phyloP scores from a whole-genome alignment of 2,888 invertebrate species.

The Gymnosoma rotundatum region DNA sequence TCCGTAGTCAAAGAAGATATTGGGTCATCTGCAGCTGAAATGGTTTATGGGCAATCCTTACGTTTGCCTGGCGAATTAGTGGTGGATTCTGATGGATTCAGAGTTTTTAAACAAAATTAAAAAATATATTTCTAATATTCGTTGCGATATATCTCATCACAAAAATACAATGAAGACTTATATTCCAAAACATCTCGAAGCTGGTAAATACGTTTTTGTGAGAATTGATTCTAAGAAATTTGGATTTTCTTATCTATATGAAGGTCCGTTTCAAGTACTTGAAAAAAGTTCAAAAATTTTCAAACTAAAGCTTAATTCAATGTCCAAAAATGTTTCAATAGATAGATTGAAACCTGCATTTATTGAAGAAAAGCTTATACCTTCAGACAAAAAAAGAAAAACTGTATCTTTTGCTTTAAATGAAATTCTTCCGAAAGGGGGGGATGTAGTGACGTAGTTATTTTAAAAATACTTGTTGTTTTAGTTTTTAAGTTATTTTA shows the following conservation, averaged over 20 bases:
- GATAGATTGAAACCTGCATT: conserved; percentile 3
- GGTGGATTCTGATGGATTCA: background rate
- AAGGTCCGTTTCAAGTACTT: background rate
- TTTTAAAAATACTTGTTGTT: background rate
- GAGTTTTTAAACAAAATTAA: background rate
- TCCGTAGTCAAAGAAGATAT: background rate
- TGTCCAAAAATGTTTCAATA: background rate
- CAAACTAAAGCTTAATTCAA: background rate
- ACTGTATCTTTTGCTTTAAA: background rate
- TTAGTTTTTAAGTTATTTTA: too few species aligned
- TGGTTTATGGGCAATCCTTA: background rate
- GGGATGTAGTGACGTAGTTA: background rate
- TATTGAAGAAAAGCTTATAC: background rate
- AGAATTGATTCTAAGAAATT: conserved; percentile 2
- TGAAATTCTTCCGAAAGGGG: too few species aligned
- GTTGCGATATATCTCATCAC: conserved; percentile 1
- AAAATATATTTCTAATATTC: conserved; percentile 3
- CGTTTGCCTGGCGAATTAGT: background rate
- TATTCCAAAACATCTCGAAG: background rate
- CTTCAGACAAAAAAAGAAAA: background rate
- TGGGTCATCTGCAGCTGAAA: background rate
- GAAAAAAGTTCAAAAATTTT: background rate
- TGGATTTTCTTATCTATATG: background rate
- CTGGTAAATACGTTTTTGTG: background rate
- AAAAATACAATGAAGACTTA: background rate